These are phyloP conservation scores for Brevimyrus niger DNA, from an alignment of 2,113 vertebrate species.

Conservation along the genomic window DNA sequence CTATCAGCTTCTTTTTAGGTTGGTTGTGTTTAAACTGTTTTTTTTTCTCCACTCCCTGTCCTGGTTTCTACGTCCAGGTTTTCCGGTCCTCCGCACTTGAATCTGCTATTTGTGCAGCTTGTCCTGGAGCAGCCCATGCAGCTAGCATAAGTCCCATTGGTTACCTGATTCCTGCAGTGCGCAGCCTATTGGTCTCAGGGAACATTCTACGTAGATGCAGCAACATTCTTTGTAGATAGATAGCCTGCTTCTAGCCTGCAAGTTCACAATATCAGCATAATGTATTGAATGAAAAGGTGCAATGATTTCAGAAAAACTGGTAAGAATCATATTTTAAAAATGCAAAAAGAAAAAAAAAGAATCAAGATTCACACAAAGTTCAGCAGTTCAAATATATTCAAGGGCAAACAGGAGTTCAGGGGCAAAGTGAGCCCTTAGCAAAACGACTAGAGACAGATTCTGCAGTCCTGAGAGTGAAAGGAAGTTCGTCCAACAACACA, in stretches of 20 bases:
- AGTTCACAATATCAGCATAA: background rate
- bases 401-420: background rate
- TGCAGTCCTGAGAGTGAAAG: background rate
- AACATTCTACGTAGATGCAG: background rate
- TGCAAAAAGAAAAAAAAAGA: background rate
- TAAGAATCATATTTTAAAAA: background rate
- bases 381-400: background rate
- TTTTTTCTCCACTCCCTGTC: background rate
- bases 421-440: background rate
- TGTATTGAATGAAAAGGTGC: background rate
- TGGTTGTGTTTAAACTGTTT: background rate
- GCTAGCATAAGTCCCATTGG: background rate
- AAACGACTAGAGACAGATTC: background rate
- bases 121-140: background rate
- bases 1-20: background rate
- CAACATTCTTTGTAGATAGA: background rate
- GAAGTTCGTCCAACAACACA: background rate
- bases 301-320: background rate
- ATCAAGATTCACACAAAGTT: background rate
- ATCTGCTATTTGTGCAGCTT: background rate
- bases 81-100: background rate
- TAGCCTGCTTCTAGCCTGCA: background rate
- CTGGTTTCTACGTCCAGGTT: background rate
- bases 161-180: background rate
- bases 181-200: background rate